Base-by-base conservation (phyloP, 1,140 invertebrate genomes). In the Drosophila grimshawi region DNA sequence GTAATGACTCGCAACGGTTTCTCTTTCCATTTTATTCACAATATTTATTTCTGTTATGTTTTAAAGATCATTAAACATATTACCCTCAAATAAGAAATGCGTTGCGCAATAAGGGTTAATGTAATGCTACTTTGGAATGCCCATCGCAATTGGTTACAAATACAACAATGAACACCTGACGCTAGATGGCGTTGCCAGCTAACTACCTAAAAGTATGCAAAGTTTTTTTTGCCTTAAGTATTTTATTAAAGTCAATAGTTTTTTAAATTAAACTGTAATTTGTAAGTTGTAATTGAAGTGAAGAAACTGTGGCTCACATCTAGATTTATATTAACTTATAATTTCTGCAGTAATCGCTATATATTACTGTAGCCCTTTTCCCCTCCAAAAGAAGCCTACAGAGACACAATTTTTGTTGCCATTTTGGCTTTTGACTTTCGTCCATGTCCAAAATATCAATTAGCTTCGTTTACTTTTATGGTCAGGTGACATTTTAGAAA, bases 401-500 rank as follows among this genome's bases (percentile, higher is more conserved):
- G n/a, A n/a, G n/a, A n/a, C n/a, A n/a, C n/a, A n/a, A n/a, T n/a
- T 80, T 63, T 65, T 48, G 6, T 57, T 32, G 43, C 55, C 48
- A 78, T 71, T 19, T 19, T 19, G 19, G 19, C 19, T 19, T 19
- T 19, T 19, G 19, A 19, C 19, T 19, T 19, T 60, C 53, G 60
- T 2, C 11, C 55, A 63, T 53, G 62, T 6, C 10, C 49, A 51
- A 77, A 77, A 77, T 64, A 69, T 46, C 63, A 73, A 68, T 73
- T 61, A 68, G 33, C 32, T 43, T 51, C 29, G 8, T 30, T 27
- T 5, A 35, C 56, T 64, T 68, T 80, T 82, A 85, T 82, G 72
- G 81, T 3, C 64, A 67, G 66, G 57, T 67, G 65, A 72, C 71
- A 71, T 60, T 67, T 73, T 32, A 73, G 61, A 73, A 76, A 4